Base-by-base conservation (phyloP, 1,140 invertebrate genomes). In the Geopemphigus sp. region DNA sequence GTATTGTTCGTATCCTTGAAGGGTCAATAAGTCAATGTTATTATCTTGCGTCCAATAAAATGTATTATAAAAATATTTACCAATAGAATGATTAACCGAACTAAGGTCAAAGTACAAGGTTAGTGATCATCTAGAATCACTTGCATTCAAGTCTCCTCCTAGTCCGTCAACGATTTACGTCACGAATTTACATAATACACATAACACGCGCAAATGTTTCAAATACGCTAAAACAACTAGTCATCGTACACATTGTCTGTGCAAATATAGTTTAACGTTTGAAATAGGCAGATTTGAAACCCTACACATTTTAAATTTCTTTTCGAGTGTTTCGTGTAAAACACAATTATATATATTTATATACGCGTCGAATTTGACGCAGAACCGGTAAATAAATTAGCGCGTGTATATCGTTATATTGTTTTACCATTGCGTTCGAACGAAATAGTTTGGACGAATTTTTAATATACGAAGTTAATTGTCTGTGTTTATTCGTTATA, bases 11-110 rank as follows among this genome's bases (percentile, higher is more conserved):
- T 10, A 24, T 59, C 54, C 5, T 59, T 47, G 32, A 17, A 5
- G 56, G 72, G 32, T 76, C 72, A 45, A 57, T 39, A 76, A 57
- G 72, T 76, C 72, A 76, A 76, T 76, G 54, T 45, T 76, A 39
- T 59, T 17, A 24, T 17, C 17, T 3, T 39, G 1, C 39, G 5
- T 19, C 11, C 24, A 22, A 74, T 57, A 45, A 24, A 39, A 54
- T 72, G 4, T 24, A 39, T 57, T 39, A 57, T 57, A 45, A n/a
- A 19, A 39, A 76, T 76, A 76, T 54, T 72, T 76, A 59, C 39
- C 1, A 24, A 59, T 39, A 45, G 5, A 10, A 56, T 59, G 1
- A 59, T 57, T 39, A 68, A 47, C 64, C n/a, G 8, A n/a, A 22
- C n/a, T 74, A 74, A 59, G 54, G 54, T 59, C 12, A 57, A 45